These are phyloP conservation scores for Argynnis bischoffii DNA, from an alignment of 2,888 invertebrate genomes.

Conservation along the genomic window DNA sequence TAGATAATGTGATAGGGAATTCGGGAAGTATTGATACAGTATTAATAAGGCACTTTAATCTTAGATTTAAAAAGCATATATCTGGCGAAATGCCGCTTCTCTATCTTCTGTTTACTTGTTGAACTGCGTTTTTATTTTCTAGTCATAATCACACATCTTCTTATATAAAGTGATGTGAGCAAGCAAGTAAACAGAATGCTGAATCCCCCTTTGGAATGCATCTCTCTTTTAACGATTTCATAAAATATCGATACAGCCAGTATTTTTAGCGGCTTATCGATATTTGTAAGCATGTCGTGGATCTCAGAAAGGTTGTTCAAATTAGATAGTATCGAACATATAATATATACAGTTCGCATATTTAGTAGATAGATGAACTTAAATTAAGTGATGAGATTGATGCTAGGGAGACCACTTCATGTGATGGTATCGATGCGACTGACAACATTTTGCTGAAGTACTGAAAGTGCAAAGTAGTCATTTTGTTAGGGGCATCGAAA, in stretches of 20 bases:
- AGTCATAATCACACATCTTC: constrained; percentile 36
- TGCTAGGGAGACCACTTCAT: constrained; percentile 38
- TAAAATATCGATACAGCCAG: constrained; percentile 48
- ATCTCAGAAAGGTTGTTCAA: constrained; percentile 32
- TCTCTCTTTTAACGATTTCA: constrained; percentile 43
- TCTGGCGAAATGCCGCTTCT: constrained; percentile 54
- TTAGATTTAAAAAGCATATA: constrained; percentile 43
- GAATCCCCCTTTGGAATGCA: constrained; percentile 31
- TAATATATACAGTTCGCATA: constrained; percentile 39
- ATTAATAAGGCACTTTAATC: constrained; percentile 49
- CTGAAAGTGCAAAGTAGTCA: constrained; percentile 40
- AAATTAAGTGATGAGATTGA: constrained; percentile 35
- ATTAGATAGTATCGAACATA: constrained; percentile 21
- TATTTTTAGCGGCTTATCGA: constrained; percentile 43
- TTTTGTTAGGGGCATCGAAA: constrained; percentile 46
- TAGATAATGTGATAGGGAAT: constrained; percentile 44
- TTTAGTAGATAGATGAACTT: constrained; percentile 34
- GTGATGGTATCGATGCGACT: constrained; percentile 47
- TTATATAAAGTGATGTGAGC: constrained; percentile 39
- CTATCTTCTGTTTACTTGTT: constrained; percentile 52
- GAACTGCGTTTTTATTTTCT: constrained; percentile 42
- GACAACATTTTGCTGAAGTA: constrained; percentile 45
- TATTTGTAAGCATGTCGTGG: constrained; percentile 39
- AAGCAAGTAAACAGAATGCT: constrained; percentile 48
- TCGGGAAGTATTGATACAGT: constrained; percentile 62